phyloP scores from a whole-genome alignment of 2,797 vertebrate genomes.

The Myiotriccus ornatus region DNA sequence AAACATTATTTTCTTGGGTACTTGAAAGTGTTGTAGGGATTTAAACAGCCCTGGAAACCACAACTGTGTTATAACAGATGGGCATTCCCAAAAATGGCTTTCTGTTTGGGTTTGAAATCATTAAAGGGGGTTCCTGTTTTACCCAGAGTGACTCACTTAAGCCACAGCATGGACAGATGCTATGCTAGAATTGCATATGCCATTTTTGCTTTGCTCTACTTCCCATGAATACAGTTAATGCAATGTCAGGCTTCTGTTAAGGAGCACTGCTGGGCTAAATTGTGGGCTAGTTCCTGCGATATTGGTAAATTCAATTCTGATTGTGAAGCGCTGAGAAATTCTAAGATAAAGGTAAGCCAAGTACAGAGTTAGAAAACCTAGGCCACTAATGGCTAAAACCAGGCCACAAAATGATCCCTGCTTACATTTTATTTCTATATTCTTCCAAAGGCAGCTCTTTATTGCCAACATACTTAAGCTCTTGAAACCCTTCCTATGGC shows the following conservation, averaged over 20 bases:
- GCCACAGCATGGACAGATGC: neutral
- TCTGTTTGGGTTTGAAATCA: neutral
- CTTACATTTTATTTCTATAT: neutral
- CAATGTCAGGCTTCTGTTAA: neutral
- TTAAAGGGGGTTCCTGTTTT: neutral
- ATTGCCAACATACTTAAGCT: neutral
- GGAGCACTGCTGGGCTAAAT: neutral
- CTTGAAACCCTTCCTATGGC: neutral
- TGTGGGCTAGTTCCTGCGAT: neutral
- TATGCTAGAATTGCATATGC: neutral
- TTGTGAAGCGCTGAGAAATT: neutral
- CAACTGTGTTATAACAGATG: neutral
- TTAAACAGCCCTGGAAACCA: neutral
- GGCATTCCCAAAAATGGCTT: neutral
- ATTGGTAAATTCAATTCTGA: neutral
- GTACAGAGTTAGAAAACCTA: neutral
- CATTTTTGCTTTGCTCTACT: neutral
- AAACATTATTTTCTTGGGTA: neutral
- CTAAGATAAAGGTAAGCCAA: neutral
- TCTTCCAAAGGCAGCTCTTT: neutral
- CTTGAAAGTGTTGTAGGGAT: neutral
- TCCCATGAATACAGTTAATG: neutral
- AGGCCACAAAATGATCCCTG: neutral
- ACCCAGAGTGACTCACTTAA: neutral
- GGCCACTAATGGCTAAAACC: neutral